Evolutionary conservation across 2,113 vertebrate genomes (phyloP).

Genomic region (Mystacornis crossleyi): DNA sequence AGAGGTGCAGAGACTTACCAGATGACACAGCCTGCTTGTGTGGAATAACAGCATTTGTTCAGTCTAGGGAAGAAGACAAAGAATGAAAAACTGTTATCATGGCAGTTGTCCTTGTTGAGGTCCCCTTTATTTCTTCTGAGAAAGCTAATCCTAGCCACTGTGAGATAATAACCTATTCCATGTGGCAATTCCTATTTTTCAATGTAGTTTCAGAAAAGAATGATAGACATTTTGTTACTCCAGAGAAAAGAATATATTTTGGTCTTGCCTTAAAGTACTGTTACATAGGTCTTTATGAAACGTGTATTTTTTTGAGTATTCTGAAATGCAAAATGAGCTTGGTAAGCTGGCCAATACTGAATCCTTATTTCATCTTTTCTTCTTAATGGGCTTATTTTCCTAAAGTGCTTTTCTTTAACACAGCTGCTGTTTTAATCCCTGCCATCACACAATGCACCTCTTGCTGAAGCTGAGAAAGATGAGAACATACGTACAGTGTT

Average conservation of each 20-base stretch:
- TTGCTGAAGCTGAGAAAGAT: not conserved
- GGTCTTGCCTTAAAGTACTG: not conserved
- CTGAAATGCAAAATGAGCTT: not conserved
- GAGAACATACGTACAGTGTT: not conserved
- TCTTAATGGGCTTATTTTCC: not conserved
- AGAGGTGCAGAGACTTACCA: not conserved
- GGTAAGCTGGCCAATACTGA: not conserved
- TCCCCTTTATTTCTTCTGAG: not conserved
- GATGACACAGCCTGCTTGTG: not conserved
- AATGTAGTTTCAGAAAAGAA: not conserved
- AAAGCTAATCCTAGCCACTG: not conserved
- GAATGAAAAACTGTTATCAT: not conserved
- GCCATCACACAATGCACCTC: not conserved
- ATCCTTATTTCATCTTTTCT: constrained; percentile 6
- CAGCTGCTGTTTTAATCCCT: not conserved
- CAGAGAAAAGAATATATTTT: not conserved
- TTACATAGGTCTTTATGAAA: not conserved
- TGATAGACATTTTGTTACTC: not conserved
- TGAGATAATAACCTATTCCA: not conserved
- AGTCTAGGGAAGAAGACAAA: not conserved
- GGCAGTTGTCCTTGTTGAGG: not conserved
- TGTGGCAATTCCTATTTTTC: not conserved
- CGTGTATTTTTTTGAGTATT: not conserved
- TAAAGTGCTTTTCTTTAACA: not conserved
- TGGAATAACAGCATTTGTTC: not conserved